A percentile compares a stretch with the other conserved stretches of the same genome.
These are phyloP conservation scores for Tychaedon coryphoeus DNA, from an alignment of 2,113 vertebrate species.

Conservation along the genomic window DNA sequence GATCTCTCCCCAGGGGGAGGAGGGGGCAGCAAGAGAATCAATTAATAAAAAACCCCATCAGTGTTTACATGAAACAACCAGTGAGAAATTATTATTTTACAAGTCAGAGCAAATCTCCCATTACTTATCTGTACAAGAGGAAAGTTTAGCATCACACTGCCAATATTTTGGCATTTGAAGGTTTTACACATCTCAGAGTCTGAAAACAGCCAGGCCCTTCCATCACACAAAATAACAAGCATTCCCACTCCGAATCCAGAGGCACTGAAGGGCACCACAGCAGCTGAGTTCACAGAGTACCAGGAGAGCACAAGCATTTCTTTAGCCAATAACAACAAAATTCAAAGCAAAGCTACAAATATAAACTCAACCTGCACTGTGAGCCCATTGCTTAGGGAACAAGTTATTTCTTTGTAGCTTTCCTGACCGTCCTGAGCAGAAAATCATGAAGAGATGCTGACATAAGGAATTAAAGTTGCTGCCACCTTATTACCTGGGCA, in stretches of 20 bases:
- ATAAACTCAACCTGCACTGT: neutral
- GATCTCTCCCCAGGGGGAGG: neutral
- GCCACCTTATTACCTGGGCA: neutral
- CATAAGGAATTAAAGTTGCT: neutral
- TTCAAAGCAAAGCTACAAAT: neutral
- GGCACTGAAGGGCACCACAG: constrained; percentile 20
- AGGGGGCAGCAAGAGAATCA: neutral
- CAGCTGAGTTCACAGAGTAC: constrained; percentile 11
- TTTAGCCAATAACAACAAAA: neutral
- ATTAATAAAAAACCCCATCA: neutral
- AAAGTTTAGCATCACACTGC: neutral
- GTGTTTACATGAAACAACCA: neutral
- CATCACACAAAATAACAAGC: neutral
- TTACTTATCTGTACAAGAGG: neutral
- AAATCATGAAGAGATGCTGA: neutral
- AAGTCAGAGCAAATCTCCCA: neutral
- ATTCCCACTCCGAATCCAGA: neutral
- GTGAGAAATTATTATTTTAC: neutral
- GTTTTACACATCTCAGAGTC: neutral
- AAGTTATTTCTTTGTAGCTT: neutral
- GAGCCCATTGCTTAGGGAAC: neutral
- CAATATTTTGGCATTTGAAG: neutral
- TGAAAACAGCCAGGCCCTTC: neutral
- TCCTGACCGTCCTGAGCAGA: neutral
- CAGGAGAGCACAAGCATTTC: neutral